These are phyloP conservation scores for Microtus agrestis DNA, from an alignment of 2,797 vertebrate species.

Conservation along the genomic window DNA sequence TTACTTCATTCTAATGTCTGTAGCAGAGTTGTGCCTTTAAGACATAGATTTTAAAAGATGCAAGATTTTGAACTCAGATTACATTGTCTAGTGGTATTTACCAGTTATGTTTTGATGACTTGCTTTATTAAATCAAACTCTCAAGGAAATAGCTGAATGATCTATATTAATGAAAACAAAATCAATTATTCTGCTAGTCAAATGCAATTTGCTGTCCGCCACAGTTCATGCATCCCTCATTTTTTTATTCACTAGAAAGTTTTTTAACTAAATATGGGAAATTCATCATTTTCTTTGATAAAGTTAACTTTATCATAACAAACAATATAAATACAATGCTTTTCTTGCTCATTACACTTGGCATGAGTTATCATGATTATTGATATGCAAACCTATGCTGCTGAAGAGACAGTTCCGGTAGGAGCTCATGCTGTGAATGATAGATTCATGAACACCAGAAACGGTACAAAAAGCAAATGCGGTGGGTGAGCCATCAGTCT, in stretches of 20 bases:
- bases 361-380: not conserved
- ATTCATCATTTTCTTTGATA: not conserved
- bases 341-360: not conserved
- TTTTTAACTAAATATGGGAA: not conserved
- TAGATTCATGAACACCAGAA: not conserved
- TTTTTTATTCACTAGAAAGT: not conserved
- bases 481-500: not conserved
- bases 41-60: not conserved
- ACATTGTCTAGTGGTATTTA: not conserved
- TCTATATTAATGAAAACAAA: not conserved
- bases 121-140: constrained; percentile 5
- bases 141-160: not conserved
- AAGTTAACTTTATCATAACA: not conserved
- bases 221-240: not conserved
- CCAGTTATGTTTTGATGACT: not conserved
- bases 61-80: not conserved
- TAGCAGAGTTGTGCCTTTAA: not conserved
- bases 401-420: not conserved
- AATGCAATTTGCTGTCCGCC: not conserved
- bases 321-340: not conserved
- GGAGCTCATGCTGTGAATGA: not conserved
- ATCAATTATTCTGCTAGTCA: not conserved
- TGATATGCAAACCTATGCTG: not conserved
- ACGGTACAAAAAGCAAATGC: not conserved
- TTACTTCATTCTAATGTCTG: not conserved